Base-by-base conservation (phyloP, 2,888 invertebrate genomes). In the Pheosia gnoma region DNA sequence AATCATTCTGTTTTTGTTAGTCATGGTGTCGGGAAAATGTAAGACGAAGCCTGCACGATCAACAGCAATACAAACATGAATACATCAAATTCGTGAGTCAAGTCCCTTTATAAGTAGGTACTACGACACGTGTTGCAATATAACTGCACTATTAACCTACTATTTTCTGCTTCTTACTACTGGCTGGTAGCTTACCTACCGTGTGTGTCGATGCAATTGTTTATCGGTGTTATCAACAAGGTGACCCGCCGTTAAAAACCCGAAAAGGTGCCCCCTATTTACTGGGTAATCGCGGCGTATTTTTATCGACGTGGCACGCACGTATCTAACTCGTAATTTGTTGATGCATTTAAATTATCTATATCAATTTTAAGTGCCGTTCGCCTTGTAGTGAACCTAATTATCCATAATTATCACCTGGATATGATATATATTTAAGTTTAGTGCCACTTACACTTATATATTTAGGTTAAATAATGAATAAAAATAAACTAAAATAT, bases 211-310 rank as follows among this genome's bases (percentile, higher is more conserved):
- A 63, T 71, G 58, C 59, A 68, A 36, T 8, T 52, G 25, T 68
- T 70, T 72, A 70, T 71, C 67, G 62, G 52, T 60, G 67, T 78
- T 79, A 83, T 83, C 78, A 77, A 60, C 66, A 81, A 84, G 81
- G 85, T 85, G 84, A 86, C 84, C 82, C 64, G 59, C 62, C 70
- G 63, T 66, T 57, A 74, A 75, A 66, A 59, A 63, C 77, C 71
- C 78, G 80, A 73, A 82, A 81, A 83, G 80, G 79, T 81, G 82
- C 75, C 82, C 78, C 69, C 72, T 77, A 70, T 75, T 72, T 75
- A 51, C 6, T 66, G 70, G 70, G 61, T 65, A 62, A 71, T 61
- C 66, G 51, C 47, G 5, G 52, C 45, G 51, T 63, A 67, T 69
- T 67, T 25, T 59, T 74, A 65, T 74, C 72, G 67, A 65, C 66